Conservation (phyloP, 2,113 vertebrate genomes). For the Porphyrio hochstetteri region DNA sequence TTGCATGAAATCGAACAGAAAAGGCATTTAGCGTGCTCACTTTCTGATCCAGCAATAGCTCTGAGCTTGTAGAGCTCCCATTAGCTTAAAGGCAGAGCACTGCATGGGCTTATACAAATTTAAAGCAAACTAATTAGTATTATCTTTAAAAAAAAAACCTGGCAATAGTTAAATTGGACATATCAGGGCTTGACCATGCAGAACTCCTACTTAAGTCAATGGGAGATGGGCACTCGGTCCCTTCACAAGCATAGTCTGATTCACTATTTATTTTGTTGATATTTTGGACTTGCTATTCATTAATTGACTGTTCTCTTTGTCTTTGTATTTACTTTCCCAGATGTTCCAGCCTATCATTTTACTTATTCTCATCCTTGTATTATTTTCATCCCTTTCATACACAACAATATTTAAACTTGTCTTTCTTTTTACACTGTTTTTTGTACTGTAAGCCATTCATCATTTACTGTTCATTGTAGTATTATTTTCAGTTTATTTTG, state of each 20-base stretch:
- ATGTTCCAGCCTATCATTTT: constrained; percentile 99
- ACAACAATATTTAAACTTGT: constrained; percentile 99
- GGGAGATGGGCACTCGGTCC: not conserved
- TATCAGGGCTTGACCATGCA: constrained; percentile 2
- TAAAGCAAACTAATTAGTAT: not conserved
- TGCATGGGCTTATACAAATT: constrained; percentile 15
- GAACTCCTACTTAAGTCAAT: constrained; percentile 20
- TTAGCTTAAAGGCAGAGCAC: constrained; percentile 28
- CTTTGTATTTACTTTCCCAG: constrained; percentile 84
- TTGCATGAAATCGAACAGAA: constrained; percentile 50
- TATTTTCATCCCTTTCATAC: constrained; percentile 99
- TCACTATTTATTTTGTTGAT: constrained; percentile 47
- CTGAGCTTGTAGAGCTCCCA: constrained; percentile 52
- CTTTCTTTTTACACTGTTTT: constrained; percentile 96
- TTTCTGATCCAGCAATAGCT: constrained; percentile 20
- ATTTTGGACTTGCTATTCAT: constrained; percentile 53
- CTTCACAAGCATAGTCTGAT: constrained; percentile 33
- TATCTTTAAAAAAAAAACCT: not conserved
- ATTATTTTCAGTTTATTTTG: constrained; percentile 86
- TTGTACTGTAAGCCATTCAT: constrained; percentile 90
- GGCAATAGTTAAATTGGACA: not conserved
- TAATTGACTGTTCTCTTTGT: constrained; percentile 78
- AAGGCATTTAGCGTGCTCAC: constrained; percentile 40
- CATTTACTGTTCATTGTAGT: constrained; percentile 79
- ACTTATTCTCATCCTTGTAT: constrained; percentile 99